Base-by-base conservation (phyloP, 2,797 vertebrate species). In the Acanthornis magna region DNA sequence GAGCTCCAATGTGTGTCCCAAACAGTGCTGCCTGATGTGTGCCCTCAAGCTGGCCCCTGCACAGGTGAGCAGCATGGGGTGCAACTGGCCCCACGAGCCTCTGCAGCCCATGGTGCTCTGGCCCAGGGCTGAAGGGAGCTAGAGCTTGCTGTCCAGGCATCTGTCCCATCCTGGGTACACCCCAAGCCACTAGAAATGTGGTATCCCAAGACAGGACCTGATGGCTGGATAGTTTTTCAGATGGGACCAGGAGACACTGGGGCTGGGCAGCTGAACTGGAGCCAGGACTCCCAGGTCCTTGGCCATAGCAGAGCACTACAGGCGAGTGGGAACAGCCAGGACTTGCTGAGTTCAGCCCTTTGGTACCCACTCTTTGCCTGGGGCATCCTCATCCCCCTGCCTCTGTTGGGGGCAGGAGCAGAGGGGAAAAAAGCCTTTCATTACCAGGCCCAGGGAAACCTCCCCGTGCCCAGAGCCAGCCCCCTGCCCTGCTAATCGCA, bases 401-500 rank as follows among this genome's bases (percentile, higher is more conserved):
- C 48, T 94, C 62, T 62, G 51, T 75, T 0, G 4, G 89, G 47
- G 61, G 32, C 47, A 65, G 50, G 50, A 86, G 43, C 19, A 65
- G 58, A 78, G 40, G 21, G 48, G 62, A 93, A 45, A 93, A 74
- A 93, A 91, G 29, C 45, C 91, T 93, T 51, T 93, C 87, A 96
- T 97, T 94, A 96, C 51, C 42, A 13, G 19, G n/a, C 8, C 47
- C 77, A 72, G 38, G 7, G 38, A 81, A 88, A 34, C 65, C 73
- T 93, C 50, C 20, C 47, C 48, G 36, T 89, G 89, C 87, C 68
- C 80, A 89, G 81, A 92, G 91, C 79, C 65, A 94, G 61, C 85
- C 91, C 90, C 92, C 87, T 93, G 58, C 47, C 60, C 73, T 1
- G 61, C 11, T 95, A 97, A 93, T 96, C 91, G 70, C 79, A 42